A percentile compares a stretch with the other conserved stretches of the same genome.
These are phyloP conservation scores for Amyelois transitella DNA, from an alignment of 1,140 invertebrate genomes.

Conservation along the genomic window DNA sequence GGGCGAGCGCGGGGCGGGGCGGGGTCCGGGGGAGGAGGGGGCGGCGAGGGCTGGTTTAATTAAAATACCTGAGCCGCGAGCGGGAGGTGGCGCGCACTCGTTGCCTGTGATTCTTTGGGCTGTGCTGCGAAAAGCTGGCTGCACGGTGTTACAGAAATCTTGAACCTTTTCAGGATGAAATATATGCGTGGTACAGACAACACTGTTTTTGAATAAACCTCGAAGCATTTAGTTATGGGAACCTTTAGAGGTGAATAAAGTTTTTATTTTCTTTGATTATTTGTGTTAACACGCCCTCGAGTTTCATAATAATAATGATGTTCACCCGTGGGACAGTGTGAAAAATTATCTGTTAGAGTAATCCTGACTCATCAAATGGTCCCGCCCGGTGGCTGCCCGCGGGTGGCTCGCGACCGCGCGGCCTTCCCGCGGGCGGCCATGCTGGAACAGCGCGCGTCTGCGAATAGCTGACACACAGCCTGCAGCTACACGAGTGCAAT, in stretches of 20 bases:
- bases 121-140: background rate
- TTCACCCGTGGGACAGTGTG: no score
- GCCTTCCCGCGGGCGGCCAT: background rate
- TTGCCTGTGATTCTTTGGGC: background rate
- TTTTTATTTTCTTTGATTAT: no score
- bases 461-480: constrained; percentile 2
- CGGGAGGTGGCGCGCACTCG: background rate
- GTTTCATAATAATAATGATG: no score
- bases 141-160: background rate
- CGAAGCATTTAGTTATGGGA: no score
- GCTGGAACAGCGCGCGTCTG: no score
- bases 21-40: background rate
- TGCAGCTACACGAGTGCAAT: background rate
- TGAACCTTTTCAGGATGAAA: background rate
- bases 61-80: constrained; percentile 31
- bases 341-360: no score
- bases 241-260: no score
- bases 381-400: background rate
- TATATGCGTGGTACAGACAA: background rate
- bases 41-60: constrained; percentile 30
- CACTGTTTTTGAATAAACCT: no score
- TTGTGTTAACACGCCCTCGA: no score
- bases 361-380: background rate
- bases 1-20: background rate
- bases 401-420: background rate